Evolutionary conservation across 2,797 vertebrate genomes (phyloP), one percentile per base, ranked within the genome.

Genomic region (Serranus cabrilla): DNA sequence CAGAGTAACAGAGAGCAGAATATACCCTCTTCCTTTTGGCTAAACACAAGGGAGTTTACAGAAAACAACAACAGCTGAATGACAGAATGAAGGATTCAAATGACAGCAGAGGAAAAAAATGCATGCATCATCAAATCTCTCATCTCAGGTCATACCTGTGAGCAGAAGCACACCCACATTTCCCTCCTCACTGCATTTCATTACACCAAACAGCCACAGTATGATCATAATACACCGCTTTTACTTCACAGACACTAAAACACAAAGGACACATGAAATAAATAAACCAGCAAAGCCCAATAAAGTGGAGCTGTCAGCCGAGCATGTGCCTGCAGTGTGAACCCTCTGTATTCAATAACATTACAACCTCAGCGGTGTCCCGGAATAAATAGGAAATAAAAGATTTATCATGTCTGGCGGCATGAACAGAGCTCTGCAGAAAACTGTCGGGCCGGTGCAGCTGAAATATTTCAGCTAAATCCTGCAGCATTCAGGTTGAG

Each of bases 311-410:
- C 70, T 57, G 68, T 83, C 78, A 72, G 23, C 59, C 9, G 34
- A 84, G 72, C 49, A 34, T 81, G 80, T 67, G 68, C 47, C 68
- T 84, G 70, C 50, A 81, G 78, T 34, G 21, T 66, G 52, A 80
- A 66, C 31, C 12, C n/a, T 59, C 43, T 45, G 57, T 31, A 11
- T 64, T 71, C 39, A 21, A 75, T 55, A 64, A 74, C 34, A 69
- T 25, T 46, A 73, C 76, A 52, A 63, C 47, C 57, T 46, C 42
- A 43, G 75, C 84, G 56, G 71, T 52, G 66, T 62, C 66, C 78
- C 47, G 31, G 76, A 91, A 88, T 82, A 84, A 90, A 90, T 81
- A 74, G 56, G 76, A 85, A 89, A 90, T 91, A 56, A 91, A 93
- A 93, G 82, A 92, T 92, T 88, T 45, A 93, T 90, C 14, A 17